A percentile compares a stretch with the other conserved stretches of the same genome.
phyloP scores from a whole-genome alignment of 2,113 vertebrate genomes.

The Zeus faber region DNA sequence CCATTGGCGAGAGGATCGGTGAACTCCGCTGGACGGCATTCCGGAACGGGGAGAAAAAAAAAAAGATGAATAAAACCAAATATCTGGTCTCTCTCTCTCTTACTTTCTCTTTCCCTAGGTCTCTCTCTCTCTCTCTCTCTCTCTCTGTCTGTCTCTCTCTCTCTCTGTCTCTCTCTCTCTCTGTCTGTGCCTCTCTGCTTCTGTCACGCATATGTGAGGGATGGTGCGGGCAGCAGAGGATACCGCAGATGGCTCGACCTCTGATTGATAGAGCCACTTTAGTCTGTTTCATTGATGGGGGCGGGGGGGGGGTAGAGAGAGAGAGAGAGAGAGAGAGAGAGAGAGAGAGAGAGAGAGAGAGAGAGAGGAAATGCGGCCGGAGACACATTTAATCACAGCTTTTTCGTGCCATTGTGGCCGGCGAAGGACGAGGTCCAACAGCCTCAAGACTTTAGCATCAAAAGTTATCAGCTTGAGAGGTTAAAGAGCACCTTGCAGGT shows the following conservation, averaged over 20 bases:
- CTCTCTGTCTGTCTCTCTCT: neutral
- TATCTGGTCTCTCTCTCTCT: too few species aligned
- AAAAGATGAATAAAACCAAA: too few species aligned
- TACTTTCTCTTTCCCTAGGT: too few species aligned
- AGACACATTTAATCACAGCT: constrained; percentile 41
- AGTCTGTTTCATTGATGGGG: constrained; percentile 73
- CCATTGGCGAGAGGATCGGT: too few species aligned
- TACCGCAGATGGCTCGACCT: constrained; percentile 10
- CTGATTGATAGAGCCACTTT: constrained; percentile 21
- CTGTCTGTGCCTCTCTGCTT: neutral
- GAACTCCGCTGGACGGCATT: too few species aligned
- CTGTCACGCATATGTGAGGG: neutral
- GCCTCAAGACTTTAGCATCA: too few species aligned
- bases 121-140: neutral
- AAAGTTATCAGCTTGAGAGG: too few species aligned
- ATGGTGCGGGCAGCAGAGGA: constrained; percentile 31
- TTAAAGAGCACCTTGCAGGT: too few species aligned
- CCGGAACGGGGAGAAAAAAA: too few species aligned
- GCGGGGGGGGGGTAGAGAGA: constrained; percentile 14
- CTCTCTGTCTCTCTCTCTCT: neutral
- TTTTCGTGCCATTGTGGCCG: too few species aligned
- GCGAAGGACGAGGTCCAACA: too few species aligned
- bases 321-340: constrained; percentile 1
- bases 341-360: neutral
- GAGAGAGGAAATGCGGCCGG: neutral